Evolutionary conservation across 2,113 vertebrate genomes (phyloP), one percentile per base, ranked within the genome.

Genomic region (Anarhynchus alexandrinus): DNA sequence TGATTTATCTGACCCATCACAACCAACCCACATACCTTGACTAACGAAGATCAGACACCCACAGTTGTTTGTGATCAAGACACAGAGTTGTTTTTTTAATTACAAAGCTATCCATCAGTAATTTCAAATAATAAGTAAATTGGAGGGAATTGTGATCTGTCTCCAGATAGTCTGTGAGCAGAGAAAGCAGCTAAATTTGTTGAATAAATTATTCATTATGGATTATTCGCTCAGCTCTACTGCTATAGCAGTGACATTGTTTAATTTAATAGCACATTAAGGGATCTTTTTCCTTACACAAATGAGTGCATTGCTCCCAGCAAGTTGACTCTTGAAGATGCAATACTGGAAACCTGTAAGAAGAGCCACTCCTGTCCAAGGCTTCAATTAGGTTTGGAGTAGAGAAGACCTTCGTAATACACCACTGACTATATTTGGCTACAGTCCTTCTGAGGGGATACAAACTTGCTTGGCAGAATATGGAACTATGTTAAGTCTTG

Each of bases 61-160:
- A 90, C 87, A 94, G 95, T 95, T 97, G 97, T 97, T 97, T 96
- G 84, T 95, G 96, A 97, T 97, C 95, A 96, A 96, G 94, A 93
- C 97, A 95, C 95, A 96, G 95, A 96, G 87, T 95, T 97, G 95
- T 96, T 97, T 96, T 96, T 96, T 97, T 97, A 97, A 97, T 96
- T 97, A 96, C 89, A 96, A 97, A 97, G 93, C 96, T 97, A 97
- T 97, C 95, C 97, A 97, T 97, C 96, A 97, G 94, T 97, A 97
- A 97, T 97, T 97, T 97, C 95, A 97, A 97, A 96, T 97, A 97
- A 97, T 97, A 97, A 97, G 96, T 97, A 97, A 97, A 97, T 97
- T 97, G 96, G 96, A 96, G 96, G 91, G 96, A 97, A 97, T 97
- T 97, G 97, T 96, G 97, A 97, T 97, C 97, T 96, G 97, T 96